These are phyloP conservation scores for Corvus cornix DNA, from an alignment of 2,113 vertebrate species.

Conservation along the genomic window DNA sequence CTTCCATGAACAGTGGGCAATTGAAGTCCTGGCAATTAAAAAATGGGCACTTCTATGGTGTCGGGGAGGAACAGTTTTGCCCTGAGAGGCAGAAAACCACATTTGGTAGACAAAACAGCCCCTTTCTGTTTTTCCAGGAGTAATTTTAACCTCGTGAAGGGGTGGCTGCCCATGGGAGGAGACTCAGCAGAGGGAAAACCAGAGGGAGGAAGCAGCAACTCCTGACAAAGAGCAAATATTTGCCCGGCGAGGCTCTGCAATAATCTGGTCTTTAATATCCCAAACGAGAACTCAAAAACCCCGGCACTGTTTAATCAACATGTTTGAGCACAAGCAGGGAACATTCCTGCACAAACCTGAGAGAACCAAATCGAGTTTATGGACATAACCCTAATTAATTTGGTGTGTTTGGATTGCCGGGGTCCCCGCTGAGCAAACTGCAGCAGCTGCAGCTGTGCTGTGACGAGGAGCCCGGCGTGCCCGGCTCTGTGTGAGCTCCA, in stretches of 20 bases:
- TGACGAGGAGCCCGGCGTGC: not conserved
- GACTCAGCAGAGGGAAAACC: not conserved
- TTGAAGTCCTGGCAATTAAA: not conserved
- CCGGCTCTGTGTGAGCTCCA: slow-evolving; percentile 4
- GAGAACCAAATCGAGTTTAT: not conserved
- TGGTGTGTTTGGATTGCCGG: slow-evolving; percentile 48
- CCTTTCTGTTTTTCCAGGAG: not conserved
- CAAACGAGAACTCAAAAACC: not conserved
- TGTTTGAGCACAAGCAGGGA: not conserved
- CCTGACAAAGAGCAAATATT: slow-evolving; percentile 27
- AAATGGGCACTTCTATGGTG: not conserved
- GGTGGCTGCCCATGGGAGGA: not conserved
- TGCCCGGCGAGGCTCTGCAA: not conserved
- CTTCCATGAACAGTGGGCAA: not conserved
- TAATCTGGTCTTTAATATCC: not conserved
- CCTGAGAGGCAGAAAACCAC: not conserved
- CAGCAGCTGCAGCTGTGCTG: slow-evolving; percentile 46
- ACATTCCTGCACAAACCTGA: not conserved
- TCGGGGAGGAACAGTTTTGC: not conserved
- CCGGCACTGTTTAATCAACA: not conserved
- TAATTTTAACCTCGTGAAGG: not conserved
- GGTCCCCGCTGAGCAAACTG: slow-evolving; percentile 32
- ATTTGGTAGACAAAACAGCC: not conserved
- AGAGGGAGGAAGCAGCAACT: not conserved
- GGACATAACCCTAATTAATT: slow-evolving; percentile 71